Conservation (phyloP, 1,140 invertebrate species). For the Ceratosolen solmsi region DNA sequence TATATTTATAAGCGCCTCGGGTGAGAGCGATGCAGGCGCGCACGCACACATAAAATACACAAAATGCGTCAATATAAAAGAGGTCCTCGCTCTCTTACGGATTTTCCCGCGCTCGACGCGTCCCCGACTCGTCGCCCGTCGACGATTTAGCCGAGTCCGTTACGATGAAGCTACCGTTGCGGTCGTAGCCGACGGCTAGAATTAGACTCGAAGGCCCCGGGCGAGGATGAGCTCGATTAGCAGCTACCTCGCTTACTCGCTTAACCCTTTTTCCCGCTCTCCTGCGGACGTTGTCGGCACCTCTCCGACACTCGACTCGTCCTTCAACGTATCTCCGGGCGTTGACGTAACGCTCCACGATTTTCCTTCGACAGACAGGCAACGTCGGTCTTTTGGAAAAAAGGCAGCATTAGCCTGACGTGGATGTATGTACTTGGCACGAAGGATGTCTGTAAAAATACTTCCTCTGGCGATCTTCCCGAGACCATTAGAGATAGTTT, state of each 20-base stretch:
- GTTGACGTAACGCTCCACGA: not conserved
- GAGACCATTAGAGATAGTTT: too few species aligned
- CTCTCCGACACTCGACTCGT: not conserved
- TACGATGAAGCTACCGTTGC: slow-evolving; percentile 50
- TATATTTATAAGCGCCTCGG: slow-evolving; percentile 30
- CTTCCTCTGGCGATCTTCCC: too few species aligned
- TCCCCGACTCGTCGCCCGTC: not conserved
- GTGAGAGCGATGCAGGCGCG: not conserved
- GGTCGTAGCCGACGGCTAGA: not conserved
- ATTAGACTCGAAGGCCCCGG: not conserved
- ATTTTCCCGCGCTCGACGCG: slow-evolving; percentile 57
- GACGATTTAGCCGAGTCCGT: not conserved
- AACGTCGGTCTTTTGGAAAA: not conserved
- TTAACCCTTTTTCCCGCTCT: slow-evolving; percentile 52
- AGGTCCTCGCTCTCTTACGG: slow-evolving; percentile 17
- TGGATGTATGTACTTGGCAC: too few species aligned
- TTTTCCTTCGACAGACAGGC: not conserved
- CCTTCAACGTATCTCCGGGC: not conserved
- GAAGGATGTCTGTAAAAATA: too few species aligned
- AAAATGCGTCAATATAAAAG: slow-evolving; percentile 57
- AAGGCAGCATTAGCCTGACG: too few species aligned
- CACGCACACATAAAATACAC: not conserved
- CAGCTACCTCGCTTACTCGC: slow-evolving; percentile 66
- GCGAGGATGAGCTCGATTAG: slow-evolving; percentile 48
- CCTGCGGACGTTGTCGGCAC: not conserved